Percentiles rank a stretch among this genome's conserved stretches.
Conservation (phyloP, 1,140 invertebrate genomes). For the Pantala flavescens region DNA sequence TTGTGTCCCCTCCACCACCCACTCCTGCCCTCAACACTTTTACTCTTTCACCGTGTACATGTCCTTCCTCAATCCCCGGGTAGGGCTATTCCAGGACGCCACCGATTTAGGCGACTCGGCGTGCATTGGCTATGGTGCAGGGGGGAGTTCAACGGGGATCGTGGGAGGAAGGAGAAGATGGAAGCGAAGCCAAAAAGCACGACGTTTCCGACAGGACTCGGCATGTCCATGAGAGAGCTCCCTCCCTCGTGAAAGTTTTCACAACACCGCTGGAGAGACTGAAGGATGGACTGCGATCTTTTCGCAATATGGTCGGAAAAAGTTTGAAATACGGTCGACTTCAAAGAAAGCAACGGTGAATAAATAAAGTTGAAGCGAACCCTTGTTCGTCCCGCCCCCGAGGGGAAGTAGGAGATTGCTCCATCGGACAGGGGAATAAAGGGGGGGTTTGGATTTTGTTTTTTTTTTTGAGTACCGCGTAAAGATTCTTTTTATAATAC, state of each 20-base stretch:
- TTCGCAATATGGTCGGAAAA: background rate
- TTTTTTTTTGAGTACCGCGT: no score
- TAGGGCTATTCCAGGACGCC: background rate
- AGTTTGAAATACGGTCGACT: background rate
- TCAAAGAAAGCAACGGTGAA: background rate
- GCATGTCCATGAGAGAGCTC: background rate
- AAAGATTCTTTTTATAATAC: background rate
- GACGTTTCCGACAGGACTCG: background rate
- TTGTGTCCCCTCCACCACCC: background rate
- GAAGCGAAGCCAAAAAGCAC: background rate
- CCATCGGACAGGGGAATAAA: background rate
- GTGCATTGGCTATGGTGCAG: background rate
- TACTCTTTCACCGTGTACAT: background rate
- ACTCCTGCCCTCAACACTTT: background rate
- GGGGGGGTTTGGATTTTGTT: background rate
- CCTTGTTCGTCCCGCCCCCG: background rate
- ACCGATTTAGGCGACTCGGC: background rate
- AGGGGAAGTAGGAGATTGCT: background rate
- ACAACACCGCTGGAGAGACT: background rate
- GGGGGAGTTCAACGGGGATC: background rate
- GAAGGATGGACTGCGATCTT: background rate
- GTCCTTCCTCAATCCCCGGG: slow-evolving; percentile 5
- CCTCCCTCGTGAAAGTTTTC: background rate
- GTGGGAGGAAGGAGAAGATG: background rate
- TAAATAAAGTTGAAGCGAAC: background rate